These are phyloP conservation scores for Caloenas nicobarica DNA, from an alignment of 2,113 vertebrate genomes.

Conservation along the genomic window DNA sequence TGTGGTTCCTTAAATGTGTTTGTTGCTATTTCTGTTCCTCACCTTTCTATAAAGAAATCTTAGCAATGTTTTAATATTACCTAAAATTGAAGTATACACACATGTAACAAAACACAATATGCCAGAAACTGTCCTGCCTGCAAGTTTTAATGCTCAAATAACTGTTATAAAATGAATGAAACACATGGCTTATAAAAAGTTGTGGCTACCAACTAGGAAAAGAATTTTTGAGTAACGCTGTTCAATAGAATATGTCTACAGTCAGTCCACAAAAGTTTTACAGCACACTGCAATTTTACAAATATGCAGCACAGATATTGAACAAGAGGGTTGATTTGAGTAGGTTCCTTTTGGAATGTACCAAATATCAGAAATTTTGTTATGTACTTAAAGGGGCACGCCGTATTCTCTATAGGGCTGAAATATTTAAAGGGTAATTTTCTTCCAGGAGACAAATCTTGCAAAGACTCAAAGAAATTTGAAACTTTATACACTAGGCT, in stretches of 20 bases:
- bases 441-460: neutral
- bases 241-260: neutral
- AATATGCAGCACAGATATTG: neutral
- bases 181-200: neutral
- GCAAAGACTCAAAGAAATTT: neutral
- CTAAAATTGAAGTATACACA: neutral
- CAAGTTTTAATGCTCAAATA: neutral
- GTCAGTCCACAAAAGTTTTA: neutral
- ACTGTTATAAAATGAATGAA: neutral
- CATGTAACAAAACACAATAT: neutral
- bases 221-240: neutral
- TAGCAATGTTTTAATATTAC: neutral
- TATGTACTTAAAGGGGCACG: neutral
- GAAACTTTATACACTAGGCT: neutral
- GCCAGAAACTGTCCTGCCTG: neutral
- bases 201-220: neutral
- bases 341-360: neutral
- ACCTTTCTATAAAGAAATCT: neutral
- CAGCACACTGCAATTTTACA: neutral
- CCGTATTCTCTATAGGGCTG: neutral
- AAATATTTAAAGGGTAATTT: neutral
- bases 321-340: neutral
- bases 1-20: neutral
- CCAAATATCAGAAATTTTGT: neutral
- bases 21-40: neutral